phyloP scores from a whole-genome alignment of 2,113 vertebrate species.

The Pardalotus punctatus region DNA sequence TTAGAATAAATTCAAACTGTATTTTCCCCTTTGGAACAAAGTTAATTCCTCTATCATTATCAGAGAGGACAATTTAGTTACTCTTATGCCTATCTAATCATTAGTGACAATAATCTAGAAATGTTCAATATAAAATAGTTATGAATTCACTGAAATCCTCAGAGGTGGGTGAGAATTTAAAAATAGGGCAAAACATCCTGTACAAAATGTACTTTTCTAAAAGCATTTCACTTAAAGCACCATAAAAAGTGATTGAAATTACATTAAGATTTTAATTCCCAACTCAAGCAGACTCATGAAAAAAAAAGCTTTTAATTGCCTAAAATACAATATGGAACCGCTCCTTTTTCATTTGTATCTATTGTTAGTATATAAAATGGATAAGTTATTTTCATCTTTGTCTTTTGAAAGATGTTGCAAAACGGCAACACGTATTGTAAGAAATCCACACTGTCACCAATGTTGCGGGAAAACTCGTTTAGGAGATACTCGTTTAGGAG shows the following conservation, averaged over 20 bases:
- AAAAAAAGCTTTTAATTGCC: neutral
- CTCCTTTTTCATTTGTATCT: neutral
- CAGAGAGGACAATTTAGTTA: neutral
- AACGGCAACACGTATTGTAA: too few species aligned
- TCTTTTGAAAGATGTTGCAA: too few species aligned
- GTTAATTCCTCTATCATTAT: neutral
- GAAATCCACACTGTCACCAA: too few species aligned
- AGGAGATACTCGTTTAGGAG: too few species aligned
- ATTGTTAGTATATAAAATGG: neutral
- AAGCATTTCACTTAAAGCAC: neutral
- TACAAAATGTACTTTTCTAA: neutral
- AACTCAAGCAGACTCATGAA: neutral
- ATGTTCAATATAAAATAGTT: neutral
- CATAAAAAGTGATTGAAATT: neutral
- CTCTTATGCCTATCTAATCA: neutral
- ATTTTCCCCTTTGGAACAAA: neutral
- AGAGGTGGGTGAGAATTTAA: neutral
- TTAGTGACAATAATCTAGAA: neutral
- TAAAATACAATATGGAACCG: neutral
- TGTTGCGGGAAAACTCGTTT: too few species aligned
- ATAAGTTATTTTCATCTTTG: neutral
- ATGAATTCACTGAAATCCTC: neutral
- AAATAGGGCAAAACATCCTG: neutral
- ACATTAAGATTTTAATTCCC: neutral
- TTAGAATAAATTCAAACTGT: neutral